A percentile compares a stretch with the other conserved stretches of the same genome.
Conservation (phyloP, 2,797 vertebrate species). For the Myotis daubentonii region DNA sequence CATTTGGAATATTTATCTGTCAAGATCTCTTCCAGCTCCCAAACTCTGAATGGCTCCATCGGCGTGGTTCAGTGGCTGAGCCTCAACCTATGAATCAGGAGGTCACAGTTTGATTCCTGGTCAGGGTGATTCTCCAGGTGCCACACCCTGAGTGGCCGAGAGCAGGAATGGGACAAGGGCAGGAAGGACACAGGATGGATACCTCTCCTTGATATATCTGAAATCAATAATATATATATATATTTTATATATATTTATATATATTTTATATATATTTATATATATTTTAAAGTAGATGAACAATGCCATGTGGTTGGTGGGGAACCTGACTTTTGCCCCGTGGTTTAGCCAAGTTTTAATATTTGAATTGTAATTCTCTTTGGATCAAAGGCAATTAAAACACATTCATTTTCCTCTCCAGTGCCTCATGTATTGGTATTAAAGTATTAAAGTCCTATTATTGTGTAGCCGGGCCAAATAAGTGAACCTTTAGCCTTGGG, state of each 20-base stretch:
- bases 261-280: no score
- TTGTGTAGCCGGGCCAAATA: not conserved
- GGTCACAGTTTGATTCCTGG: no score
- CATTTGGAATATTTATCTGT: not conserved
- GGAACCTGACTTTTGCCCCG: not conserved
- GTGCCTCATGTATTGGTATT: not conserved
- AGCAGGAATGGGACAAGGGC: not conserved
- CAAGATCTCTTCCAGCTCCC: not conserved
- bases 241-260: no score
- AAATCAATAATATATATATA: no score
- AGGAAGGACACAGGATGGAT: fast-evolving
- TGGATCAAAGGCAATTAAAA: not conserved
- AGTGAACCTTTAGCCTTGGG: not conserved
- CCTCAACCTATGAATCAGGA: no score
- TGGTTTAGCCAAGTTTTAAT: not conserved
- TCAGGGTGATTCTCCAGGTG: not conserved
- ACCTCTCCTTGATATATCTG: not conserved
- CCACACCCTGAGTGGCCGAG: fast-evolving
- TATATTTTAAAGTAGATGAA: no score
- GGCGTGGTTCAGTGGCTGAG: no score
- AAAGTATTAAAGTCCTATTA: not conserved
- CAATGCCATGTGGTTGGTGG: fast-evolving
- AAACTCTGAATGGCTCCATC: no score
- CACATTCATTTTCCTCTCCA: not conserved
- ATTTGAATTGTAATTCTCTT: not conserved